phyloP scores from a whole-genome alignment of 2,797 vertebrate species.

The Philypnodon macrostomus region DNA sequence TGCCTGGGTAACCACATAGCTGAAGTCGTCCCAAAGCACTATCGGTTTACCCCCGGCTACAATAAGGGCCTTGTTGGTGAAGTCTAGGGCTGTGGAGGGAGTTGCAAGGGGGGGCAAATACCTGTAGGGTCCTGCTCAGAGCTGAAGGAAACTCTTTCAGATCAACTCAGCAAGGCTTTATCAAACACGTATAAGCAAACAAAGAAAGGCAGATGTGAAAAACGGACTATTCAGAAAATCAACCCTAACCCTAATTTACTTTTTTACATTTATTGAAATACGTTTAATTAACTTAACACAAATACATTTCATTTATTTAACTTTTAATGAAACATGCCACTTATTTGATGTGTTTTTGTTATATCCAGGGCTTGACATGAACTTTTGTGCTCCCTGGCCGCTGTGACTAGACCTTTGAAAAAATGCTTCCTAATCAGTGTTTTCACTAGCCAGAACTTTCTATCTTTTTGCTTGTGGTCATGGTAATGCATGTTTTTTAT shows the following conservation, averaged over 20 bases:
- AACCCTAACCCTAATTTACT: neutral
- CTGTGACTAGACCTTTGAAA: no score
- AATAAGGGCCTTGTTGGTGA: slow-evolving; percentile 78
- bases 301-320: no score
- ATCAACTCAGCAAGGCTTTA: slow-evolving; percentile 40
- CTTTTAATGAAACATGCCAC: no score
- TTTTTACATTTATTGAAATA: neutral
- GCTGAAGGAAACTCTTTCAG: slow-evolving; percentile 73
- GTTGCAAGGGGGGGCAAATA: slow-evolving; percentile 43
- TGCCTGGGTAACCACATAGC: slow-evolving; percentile 73
- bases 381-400: no score
- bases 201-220: slow-evolving; percentile 6
- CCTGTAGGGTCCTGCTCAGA: slow-evolving; percentile 62
- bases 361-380: no score
- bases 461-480: no score
- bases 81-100: slow-evolving; percentile 49
- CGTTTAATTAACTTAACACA: neutral
- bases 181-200: slow-evolving; percentile 20
- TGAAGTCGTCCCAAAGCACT: slow-evolving; percentile 66
- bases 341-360: neutral
- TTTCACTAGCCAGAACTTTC: no score
- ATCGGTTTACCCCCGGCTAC: slow-evolving; percentile 73
- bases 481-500: no score
- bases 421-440: no score
- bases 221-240: neutral